Evolutionary conservation across 2,888 invertebrate species (phyloP).

Genomic region (Venusia cambrica): DNA sequence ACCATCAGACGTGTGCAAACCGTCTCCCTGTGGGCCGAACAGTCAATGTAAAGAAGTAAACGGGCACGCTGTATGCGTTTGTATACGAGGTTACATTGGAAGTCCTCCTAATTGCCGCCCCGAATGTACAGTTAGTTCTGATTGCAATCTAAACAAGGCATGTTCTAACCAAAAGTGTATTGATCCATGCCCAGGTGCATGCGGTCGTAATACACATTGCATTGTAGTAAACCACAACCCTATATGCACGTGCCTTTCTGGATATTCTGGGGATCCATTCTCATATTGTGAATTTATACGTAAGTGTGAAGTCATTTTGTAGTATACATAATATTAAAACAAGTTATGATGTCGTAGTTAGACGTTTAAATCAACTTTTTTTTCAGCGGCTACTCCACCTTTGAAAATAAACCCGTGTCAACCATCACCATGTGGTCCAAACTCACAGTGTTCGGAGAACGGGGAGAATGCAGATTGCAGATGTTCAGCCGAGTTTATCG

Average conservation of each 20-base stretch:
- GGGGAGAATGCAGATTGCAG: conserved; percentile 83
- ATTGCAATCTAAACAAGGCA: conserved; percentile 84
- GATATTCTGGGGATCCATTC: conserved; percentile 88
- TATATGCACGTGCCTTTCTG: conserved; percentile 82
- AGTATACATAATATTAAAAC: neutral
- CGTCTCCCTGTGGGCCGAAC: conserved; percentile 85
- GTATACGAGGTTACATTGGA: conserved; percentile 84
- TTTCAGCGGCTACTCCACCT: conserved; percentile 53
- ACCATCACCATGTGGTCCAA: conserved; percentile 85
- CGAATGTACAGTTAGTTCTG: conserved; percentile 88
- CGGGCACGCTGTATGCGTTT: conserved; percentile 86
- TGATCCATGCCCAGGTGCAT: conserved; percentile 88
- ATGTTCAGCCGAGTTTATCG: conserved; percentile 83
- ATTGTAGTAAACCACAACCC: conserved; percentile 85
- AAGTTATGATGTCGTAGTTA: too few relatives aligned
- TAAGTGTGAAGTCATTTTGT: conserved; percentile 44
- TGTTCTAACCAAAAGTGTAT: conserved; percentile 89
- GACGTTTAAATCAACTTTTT: conserved; percentile 4
- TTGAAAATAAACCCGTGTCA: conserved; percentile 78
- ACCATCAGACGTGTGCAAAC: conserved; percentile 55
- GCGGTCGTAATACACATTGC: conserved; percentile 83
- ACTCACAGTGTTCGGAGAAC: conserved; percentile 82
- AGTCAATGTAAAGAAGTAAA: conserved; percentile 86
- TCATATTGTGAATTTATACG: conserved; percentile 80
- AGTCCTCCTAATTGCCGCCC: conserved; percentile 88